phyloP scores from a whole-genome alignment of 1,140 invertebrate genomes.

The Drosophila navojoa region DNA sequence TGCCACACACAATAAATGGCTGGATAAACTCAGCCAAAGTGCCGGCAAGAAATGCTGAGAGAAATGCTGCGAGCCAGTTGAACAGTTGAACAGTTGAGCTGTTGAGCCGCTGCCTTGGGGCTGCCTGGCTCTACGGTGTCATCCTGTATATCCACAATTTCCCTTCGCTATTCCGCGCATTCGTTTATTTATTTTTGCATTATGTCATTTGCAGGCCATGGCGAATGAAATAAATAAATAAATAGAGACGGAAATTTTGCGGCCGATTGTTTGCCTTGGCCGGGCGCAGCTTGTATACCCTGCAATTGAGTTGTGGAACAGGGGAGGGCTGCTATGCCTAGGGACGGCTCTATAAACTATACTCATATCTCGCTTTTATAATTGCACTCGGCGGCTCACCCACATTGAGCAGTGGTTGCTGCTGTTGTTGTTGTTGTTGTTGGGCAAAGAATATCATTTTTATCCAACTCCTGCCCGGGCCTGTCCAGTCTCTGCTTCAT shows the following conservation, averaged over 20 bases:
- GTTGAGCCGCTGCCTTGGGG: background rate
- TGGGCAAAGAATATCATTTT: slow-evolving; percentile 69
- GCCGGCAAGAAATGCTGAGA: slow-evolving; percentile 5
- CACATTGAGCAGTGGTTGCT: slow-evolving; percentile 23
- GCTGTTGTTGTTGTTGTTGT: slow-evolving; percentile 24
- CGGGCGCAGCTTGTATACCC: slow-evolving; percentile 3
- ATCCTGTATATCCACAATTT: slow-evolving; percentile 28
- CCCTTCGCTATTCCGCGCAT: slow-evolving; percentile 31
- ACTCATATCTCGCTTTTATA: background rate
- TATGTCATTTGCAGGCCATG: slow-evolving; percentile 67
- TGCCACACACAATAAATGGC: slow-evolving; percentile 77
- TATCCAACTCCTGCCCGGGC: slow-evolving; percentile 12
- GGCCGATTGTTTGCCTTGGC: slow-evolving; percentile 5
- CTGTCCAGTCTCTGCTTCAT: slow-evolving; percentile 2
- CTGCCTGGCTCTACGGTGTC: slow-evolving; percentile 18
- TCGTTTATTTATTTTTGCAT: slow-evolving; percentile 75
- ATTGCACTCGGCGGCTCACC: background rate
- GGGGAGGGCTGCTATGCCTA: background rate
- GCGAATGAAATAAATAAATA: background rate
- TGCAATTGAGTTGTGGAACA: background rate
- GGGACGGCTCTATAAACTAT: background rate
- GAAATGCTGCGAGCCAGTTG: background rate
- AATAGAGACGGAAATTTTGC: slow-evolving; percentile 1
- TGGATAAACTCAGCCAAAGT: slow-evolving; percentile 54
- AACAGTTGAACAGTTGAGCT: too few species aligned